Conservation (phyloP, 2,113 vertebrate species). For the Opisthocomus hoazin region DNA sequence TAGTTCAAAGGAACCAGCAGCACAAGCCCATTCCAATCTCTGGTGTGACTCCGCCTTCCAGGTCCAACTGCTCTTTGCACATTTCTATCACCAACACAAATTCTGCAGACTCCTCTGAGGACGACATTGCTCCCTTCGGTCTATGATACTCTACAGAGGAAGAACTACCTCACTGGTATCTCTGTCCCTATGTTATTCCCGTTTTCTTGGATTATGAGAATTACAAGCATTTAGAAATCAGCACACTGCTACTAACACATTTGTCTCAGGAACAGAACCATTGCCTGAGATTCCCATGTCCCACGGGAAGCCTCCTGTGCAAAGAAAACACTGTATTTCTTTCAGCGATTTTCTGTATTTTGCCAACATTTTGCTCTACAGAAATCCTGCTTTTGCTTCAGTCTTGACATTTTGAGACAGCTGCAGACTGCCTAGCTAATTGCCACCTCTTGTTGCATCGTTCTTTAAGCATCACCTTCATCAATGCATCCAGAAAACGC, state of each 20-base stretch:
- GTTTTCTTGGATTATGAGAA: neutral
- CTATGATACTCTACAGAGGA: neutral
- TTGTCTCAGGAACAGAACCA: neutral
- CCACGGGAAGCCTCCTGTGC: neutral
- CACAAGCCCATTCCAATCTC: neutral
- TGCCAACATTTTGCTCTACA: neutral
- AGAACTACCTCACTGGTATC: neutral
- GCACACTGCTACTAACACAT: neutral
- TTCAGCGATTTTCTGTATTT: neutral
- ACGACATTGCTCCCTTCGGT: neutral
- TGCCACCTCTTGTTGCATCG: neutral
- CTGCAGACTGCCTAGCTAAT: neutral
- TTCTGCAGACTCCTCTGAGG: neutral
- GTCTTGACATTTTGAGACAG: neutral
- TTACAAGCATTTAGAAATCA: neutral
- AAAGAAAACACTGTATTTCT: neutral
- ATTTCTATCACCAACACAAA: neutral
- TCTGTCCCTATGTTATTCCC: neutral
- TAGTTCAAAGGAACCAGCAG: slow-evolving; percentile 8
- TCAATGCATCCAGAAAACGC: neutral
- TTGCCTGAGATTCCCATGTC: neutral
- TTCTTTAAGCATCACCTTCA: neutral
- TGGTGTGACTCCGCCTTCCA: neutral
- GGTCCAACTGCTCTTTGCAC: neutral
- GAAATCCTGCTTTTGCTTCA: neutral